phyloP scores from a whole-genome alignment of 53 echinoderm and acorn worm genomes.

The Paracentrotus lividus region DNA sequence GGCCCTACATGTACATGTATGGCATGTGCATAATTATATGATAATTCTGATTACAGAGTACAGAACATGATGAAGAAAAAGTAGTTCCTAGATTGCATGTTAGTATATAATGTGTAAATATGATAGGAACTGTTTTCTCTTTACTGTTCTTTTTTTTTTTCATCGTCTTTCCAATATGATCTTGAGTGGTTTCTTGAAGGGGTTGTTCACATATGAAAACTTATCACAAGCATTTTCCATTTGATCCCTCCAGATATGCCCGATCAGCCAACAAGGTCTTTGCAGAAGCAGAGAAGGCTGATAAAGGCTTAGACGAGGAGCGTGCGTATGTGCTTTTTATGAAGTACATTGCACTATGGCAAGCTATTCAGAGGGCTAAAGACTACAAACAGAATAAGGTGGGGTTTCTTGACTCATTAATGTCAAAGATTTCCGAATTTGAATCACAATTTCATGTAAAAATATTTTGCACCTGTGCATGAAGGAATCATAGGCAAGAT shows the following conservation, averaged over 20 bases:
- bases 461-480: too few species aligned
- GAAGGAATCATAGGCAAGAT: too few species aligned
- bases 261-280: slow-evolving; percentile 60
- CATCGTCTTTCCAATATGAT: background rate
- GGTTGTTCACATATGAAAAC: background rate
- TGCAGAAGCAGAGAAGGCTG: slow-evolving; percentile 73
- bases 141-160: too few species aligned
- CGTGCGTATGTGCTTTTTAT: slow-evolving; percentile 90
- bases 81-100: too few species aligned
- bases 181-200: background rate
- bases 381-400: slow-evolving; percentile 73
- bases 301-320: slow-evolving; percentile 85
- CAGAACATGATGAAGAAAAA: too few species aligned
- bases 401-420: background rate
- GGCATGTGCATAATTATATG: too few species aligned
- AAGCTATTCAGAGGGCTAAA: slow-evolving; percentile 71
- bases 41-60: too few species aligned
- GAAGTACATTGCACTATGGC: slow-evolving; percentile 82
- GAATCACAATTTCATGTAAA: too few species aligned
- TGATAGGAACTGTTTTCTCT: too few species aligned
- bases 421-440: too few species aligned
- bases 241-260: slow-evolving; percentile 31
- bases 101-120: too few species aligned
- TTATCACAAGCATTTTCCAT: background rate
- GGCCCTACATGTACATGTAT: too few species aligned